Conservation (phyloP, 2,113 vertebrate species). For the Tamias sibiricus region DNA sequence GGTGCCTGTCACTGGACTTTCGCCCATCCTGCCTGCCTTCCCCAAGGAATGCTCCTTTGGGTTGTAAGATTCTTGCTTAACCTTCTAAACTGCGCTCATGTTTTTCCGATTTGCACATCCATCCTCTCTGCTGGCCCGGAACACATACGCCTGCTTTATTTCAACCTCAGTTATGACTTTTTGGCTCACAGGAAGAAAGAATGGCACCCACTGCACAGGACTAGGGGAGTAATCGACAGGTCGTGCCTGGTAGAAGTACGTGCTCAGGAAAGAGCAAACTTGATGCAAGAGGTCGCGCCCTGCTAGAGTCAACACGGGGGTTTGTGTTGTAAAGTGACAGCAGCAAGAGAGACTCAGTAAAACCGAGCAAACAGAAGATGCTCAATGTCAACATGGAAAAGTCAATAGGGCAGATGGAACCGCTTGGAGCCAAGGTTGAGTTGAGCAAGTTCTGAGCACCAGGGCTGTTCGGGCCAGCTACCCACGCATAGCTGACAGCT, state of each 20-base stretch:
- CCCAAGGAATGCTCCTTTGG: neutral
- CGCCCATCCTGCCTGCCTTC: neutral
- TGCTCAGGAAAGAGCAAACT: fast-evolving
- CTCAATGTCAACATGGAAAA: neutral
- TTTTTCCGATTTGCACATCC: neutral
- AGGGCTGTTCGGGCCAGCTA: neutral
- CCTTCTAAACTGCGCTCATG: neutral
- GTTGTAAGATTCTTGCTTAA: neutral
- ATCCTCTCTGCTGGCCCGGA: fast-evolving
- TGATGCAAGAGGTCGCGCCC: fast-evolving
- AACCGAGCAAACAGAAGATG: conserved; percentile 13
- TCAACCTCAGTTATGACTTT: neutral
- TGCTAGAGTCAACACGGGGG: fast-evolving
- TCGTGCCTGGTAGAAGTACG: fast-evolving
- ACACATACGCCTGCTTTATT: neutral
- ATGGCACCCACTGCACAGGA: fast-evolving
- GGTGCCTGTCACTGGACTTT: too few relatives aligned
- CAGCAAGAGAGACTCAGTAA: neutral
- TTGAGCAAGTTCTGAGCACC: conserved; percentile 2
- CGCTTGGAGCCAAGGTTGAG: neutral
- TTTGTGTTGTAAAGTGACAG: neutral
- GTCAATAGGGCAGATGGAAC: neutral
- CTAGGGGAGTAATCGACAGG: too few relatives aligned
- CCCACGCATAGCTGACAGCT: neutral
- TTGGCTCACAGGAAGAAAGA: neutral